Base-by-base conservation (phyloP, 2,113 vertebrate genomes). In the Aspidoscelis tigris region DNA sequence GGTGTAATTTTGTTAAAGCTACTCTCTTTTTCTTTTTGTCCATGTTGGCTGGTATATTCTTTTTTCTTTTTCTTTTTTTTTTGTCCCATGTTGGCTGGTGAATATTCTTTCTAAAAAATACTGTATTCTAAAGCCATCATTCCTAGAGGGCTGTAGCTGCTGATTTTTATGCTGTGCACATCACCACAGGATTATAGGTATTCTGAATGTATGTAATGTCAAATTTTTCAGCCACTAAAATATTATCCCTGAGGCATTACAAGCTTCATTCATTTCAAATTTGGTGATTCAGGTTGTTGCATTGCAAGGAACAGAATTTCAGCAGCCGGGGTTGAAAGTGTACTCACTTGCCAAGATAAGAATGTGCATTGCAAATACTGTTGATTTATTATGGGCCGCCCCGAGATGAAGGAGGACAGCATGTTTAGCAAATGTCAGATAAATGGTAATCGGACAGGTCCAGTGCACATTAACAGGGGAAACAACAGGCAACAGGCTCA, bases 201-300 rank as follows among this genome's bases (percentile, higher is more conserved):
- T 84, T 86, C 86, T 81, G 84, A 89, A 90, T 88, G 76, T 78
- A 72, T 84, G 71, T 55, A 87, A 84, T 83, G 82, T 89, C 91
- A 88, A 83, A 86, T 84, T 87, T 85, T 89, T 89, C 89, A 87
- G 84, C 90, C 88, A 86, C 82, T 91, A 80, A 91, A 91, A 90
- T 76, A 71, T 89, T 87, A 91, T 80, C 89, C 92, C 88, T 75
- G 78, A 89, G 89, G 92, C 92, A 89, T 90, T 93, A 91, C 90
- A 90, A 91, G 90, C 83, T 50, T 91, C 89, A 92, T 93, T 94
- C 91, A 87, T 92, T 90, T 93, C 87, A 92, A 87, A 93, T 90
- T 78, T 91, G 89, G 84, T 0, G 4, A 91, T 88, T 92, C 91
- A 89, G 65, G 66, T 84, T 90, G 91, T 86, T 89, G 78, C 80